These are phyloP conservation scores for Anseranas semipalmata DNA, from an alignment of 2,113 vertebrate species.

Conservation along the genomic window DNA sequence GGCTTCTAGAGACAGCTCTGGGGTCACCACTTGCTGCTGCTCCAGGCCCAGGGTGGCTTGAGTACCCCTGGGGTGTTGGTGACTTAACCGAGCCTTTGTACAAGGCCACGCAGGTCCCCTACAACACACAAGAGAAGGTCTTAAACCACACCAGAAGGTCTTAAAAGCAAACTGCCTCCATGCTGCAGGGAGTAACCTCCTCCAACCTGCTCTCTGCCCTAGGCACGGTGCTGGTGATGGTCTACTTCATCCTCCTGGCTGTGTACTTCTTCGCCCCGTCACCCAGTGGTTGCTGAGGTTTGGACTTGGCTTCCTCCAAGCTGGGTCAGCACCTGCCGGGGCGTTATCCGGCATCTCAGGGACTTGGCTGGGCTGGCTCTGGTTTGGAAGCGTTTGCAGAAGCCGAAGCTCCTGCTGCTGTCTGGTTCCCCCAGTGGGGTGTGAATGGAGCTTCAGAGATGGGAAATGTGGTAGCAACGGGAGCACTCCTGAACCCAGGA, in stretches of 20 bases:
- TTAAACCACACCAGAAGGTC: neutral
- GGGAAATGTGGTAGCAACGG: neutral
- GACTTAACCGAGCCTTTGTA: neutral
- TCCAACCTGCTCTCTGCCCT: neutral
- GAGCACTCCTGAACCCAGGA: neutral
- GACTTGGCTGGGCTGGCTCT: neutral
- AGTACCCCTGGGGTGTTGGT: neutral
- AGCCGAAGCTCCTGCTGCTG: neutral
- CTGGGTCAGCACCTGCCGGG: fast-evolving
- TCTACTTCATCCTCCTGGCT: constrained; percentile 84
- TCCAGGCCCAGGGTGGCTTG: neutral
- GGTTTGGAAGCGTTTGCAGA: neutral
- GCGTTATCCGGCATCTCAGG: neutral
- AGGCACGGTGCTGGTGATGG: constrained; percentile 84
- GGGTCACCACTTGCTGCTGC: neutral
- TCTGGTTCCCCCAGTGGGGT: neutral
- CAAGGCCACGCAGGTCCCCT: too few species aligned
- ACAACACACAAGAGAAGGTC: neutral
- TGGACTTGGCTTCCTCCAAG: neutral
- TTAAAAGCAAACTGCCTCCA: neutral
- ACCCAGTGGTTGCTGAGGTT: constrained; percentile 79
- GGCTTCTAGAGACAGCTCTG: neutral
- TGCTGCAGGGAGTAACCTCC: neutral
- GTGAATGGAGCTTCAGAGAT: neutral
- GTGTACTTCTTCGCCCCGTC: constrained; percentile 86